Evolutionary conservation across 2,888 invertebrate species (phyloP).

Genomic region (Tholera decimalis): DNA sequence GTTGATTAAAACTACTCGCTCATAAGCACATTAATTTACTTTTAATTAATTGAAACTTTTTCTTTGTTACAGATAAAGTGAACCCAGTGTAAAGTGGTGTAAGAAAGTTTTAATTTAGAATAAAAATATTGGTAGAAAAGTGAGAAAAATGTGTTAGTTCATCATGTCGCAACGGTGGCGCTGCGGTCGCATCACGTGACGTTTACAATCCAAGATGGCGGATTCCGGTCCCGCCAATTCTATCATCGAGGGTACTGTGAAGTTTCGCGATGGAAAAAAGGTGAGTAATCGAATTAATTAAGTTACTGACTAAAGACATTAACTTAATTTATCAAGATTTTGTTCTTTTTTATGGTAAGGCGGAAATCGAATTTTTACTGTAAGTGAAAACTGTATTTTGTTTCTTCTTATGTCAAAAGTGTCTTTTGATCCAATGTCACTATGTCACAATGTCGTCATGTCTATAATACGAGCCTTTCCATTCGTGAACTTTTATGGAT

Average conservation of each 20-base stretch:
- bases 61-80: slow-evolving; percentile 65
- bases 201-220: slow-evolving; percentile 82
- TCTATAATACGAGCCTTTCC: too few relatives aligned
- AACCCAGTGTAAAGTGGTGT: slow-evolving; percentile 59
- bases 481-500: too few relatives aligned
- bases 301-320: slow-evolving; percentile 30
- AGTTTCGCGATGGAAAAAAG: slow-evolving; percentile 98
- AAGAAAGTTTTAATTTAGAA: slow-evolving; percentile 43
- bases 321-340: slow-evolving; percentile 10
- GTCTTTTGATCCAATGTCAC: too few relatives aligned
- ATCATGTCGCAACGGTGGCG: slow-evolving; percentile 82
- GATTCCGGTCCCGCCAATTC: slow-evolving; percentile 92
- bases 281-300: slow-evolving; percentile 82
- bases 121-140: slow-evolving; percentile 47
- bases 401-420: too few relatives aligned
- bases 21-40: slow-evolving; percentile 20
- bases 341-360: slow-evolving; percentile 7
- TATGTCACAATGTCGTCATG: too few relatives aligned
- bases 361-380: background rate
- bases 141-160: slow-evolving; percentile 81
- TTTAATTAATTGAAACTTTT: slow-evolving; percentile 48
- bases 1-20: slow-evolving; percentile 16
- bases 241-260: slow-evolving; percentile 97
- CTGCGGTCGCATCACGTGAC: slow-evolving; percentile 86
- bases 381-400: background rate